Percentiles rank a stretch among this genome's conserved stretches.
Evolutionary conservation across 2,113 vertebrate species (phyloP).

Genomic region (Tachysurus fulvidraco): DNA sequence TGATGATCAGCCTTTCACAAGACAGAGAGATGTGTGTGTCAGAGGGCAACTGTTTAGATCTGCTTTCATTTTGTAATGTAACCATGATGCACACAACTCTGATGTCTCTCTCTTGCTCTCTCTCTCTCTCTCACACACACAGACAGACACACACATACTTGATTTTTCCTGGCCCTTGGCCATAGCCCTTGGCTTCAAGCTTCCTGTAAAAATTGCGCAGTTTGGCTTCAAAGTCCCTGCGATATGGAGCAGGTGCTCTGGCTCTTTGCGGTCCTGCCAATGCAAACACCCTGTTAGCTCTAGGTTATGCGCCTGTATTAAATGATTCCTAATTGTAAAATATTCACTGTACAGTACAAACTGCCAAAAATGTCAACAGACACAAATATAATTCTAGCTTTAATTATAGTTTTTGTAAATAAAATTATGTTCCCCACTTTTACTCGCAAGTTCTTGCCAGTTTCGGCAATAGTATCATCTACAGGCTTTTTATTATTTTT

Average conservation of each 20-base stretch:
- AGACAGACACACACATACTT: constrained; percentile 80
- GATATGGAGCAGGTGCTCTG: constrained; percentile 94
- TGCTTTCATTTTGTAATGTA: neutral
- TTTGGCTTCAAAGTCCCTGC: constrained; percentile 98
- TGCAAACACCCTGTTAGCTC: constrained; percentile 21
- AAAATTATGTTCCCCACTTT: neutral
- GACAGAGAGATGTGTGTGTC: neutral
- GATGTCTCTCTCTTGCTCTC: neutral
- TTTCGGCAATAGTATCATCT: too few species aligned
- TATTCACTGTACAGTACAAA: neutral
- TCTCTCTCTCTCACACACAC: neutral
- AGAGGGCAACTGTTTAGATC: neutral
- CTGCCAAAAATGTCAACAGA: neutral
- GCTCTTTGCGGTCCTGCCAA: constrained; percentile 87
- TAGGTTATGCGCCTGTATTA: neutral
- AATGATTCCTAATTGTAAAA: constrained; percentile 10
- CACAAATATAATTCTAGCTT: neutral
- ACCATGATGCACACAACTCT: neutral
- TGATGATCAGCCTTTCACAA: constrained; percentile 83
- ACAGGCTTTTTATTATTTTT: neutral
- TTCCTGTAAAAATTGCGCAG: constrained; percentile 98
- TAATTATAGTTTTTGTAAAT: neutral
- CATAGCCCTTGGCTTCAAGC: constrained; percentile 96
- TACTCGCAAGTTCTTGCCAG: neutral
- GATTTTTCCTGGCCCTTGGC: constrained; percentile 96